Conservation (phyloP, 2,888 invertebrate species). For the Pycnomerus fuliginosus region DNA sequence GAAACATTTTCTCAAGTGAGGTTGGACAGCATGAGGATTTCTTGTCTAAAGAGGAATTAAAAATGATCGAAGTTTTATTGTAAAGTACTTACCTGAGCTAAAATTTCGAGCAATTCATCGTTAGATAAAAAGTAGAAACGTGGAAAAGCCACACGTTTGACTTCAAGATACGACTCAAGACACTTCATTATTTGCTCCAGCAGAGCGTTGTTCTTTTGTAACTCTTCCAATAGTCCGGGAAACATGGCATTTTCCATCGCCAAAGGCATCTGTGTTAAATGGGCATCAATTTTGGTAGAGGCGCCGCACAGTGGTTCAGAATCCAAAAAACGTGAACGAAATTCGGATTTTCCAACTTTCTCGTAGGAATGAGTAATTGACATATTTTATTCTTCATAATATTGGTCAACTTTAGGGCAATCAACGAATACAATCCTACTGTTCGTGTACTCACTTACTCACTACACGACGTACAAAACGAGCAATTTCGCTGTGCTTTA, state of each 20-base stretch:
- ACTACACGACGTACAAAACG: too few species aligned
- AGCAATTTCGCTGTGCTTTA: too few species aligned
- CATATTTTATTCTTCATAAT: too few species aligned
- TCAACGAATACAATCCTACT: too few species aligned
- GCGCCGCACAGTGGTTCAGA: too few species aligned
- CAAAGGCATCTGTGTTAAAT: slow-evolving; percentile 71
- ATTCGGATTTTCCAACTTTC: too few species aligned
- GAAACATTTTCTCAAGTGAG: slow-evolving; percentile 87
- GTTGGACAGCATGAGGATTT: slow-evolving; percentile 87
- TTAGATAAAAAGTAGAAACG: slow-evolving; percentile 89
- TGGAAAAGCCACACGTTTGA: slow-evolving; percentile 84
- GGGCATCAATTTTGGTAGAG: too few species aligned
- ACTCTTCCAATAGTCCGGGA: slow-evolving; percentile 67
- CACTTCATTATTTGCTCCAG: slow-evolving; percentile 89
- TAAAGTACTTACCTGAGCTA: slow-evolving; percentile 68
- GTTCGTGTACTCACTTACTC: too few species aligned
- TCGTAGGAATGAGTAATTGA: too few species aligned
- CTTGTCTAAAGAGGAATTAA: slow-evolving; percentile 60
- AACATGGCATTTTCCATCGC: slow-evolving; percentile 80
- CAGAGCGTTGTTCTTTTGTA: slow-evolving; percentile 72
- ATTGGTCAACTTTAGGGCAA: too few species aligned
- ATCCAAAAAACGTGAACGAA: too few species aligned
- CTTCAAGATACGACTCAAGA: slow-evolving; percentile 85
- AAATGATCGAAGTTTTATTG: slow-evolving; percentile 3
- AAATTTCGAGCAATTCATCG: slow-evolving; percentile 84